These are phyloP conservation scores for Hippasteria phrygiana DNA, from an alignment of 53 echinoderm and acorn worm genomes.

Conservation along the genomic window DNA sequence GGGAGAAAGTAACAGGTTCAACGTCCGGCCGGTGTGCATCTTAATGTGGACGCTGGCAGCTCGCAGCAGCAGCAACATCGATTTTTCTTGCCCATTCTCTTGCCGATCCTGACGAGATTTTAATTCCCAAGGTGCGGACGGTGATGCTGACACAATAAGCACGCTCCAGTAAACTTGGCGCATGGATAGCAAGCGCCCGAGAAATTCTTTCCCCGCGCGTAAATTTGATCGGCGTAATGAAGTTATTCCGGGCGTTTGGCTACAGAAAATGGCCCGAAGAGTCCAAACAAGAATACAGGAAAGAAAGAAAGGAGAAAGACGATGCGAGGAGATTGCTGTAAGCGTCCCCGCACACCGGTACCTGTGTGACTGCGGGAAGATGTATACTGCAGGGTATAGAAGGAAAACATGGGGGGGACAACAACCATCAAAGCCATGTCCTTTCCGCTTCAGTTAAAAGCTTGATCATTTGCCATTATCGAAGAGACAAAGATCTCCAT, in stretches of 20 bases:
- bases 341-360: background rate
- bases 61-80: slow-evolving; percentile 5
- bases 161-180: slow-evolving; percentile 44
- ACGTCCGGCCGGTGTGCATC: slow-evolving; percentile 46
- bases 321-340: background rate
- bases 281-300: slow-evolving; percentile 14
- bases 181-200: background rate
- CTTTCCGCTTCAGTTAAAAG: slow-evolving; percentile 46
- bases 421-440: slow-evolving; percentile 11
- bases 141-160: slow-evolving; percentile 55
- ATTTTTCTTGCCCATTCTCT: slow-evolving; percentile 32
- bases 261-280: background rate
- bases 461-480: background rate
- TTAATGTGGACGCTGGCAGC: background rate
- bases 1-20: slow-evolving; percentile 56
- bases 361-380: background rate
- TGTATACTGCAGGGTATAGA: background rate
- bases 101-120: slow-evolving; percentile 52
- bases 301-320: background rate
- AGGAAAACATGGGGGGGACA: background rate
- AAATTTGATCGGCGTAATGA: slow-evolving; percentile 61
- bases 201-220: slow-evolving; percentile 4
- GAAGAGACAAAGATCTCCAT: background rate
- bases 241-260: slow-evolving; percentile 58
- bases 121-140: slow-evolving; percentile 59